Conservation (phyloP, 2,797 vertebrate genomes). For the Gymnoscopelus microlampas region DNA sequence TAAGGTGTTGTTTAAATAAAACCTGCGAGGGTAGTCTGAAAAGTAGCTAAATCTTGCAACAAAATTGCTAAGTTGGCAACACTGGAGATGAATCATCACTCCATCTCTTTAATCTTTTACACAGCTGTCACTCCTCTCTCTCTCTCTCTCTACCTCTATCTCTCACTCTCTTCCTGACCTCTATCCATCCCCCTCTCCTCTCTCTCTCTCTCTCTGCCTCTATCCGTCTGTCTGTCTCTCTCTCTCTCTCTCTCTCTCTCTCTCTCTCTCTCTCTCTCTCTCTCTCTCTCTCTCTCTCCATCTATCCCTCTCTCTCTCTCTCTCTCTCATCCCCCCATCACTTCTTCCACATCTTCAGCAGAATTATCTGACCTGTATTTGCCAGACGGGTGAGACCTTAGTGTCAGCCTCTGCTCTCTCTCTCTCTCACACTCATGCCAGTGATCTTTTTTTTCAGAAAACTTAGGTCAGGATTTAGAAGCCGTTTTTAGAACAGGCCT, state of each 20-base stretch:
- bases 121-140: not conserved
- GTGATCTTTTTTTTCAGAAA: too few relatives aligned
- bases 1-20: too few relatives aligned
- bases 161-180: not conserved
- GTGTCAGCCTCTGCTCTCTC: not conserved
- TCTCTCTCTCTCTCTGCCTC: conserved; percentile 19
- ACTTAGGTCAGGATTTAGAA: too few relatives aligned
- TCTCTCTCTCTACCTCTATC: conserved; percentile 7
- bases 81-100: conserved; percentile 65
- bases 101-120: conserved; percentile 14
- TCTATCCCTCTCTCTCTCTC: not conserved
- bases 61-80: conserved; percentile 26
- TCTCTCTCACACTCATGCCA: conserved; percentile 5
- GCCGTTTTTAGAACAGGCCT: too few relatives aligned
- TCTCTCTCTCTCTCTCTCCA: conserved; percentile 22
- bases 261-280: conserved; percentile 5
- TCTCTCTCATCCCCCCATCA: not conserved
- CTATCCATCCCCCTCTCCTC: conserved; percentile 14
- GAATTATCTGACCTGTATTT: not conserved
- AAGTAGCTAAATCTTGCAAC: too few relatives aligned
- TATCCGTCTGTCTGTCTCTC: conserved; percentile 35
- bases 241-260: not conserved
- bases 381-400: too few relatives aligned
- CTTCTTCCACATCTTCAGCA: conserved; percentile 16
- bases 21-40: too few relatives aligned